Base-by-base conservation (phyloP, 2,113 vertebrate genomes). In the Apodemus sylvaticus region DNA sequence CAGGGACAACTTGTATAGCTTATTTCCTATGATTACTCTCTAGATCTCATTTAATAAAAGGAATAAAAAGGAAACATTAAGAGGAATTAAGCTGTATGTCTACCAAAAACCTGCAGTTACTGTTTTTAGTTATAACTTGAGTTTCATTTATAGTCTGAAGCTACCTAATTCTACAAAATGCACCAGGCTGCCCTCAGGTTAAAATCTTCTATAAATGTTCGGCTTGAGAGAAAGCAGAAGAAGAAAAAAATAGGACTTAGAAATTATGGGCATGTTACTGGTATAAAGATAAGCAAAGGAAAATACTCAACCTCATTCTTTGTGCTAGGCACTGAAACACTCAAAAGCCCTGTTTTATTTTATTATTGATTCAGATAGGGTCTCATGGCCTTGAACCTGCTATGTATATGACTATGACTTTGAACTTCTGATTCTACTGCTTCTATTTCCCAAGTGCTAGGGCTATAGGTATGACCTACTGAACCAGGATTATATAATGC, bases 121-220 rank as follows among this genome's bases (percentile, higher is more conserved):
- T 70, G 83, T 68, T 81, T 71, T 73, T 70, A 83, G 68, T 66
- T 73, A 58, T 39, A 79, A 26, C 60, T 55, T n/a, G 53, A 48
- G n/a, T 86, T 94, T 94, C 34, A 53, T 66, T 96, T 82, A 88
- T 20, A 71, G 42, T 81, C 70, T 7, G 68, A 53, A 94, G 90
- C 42, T 48, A 74, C 11, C 36, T 73, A 48, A 36, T 96, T 89
- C 71, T 77, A 64, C 42, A 66, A 64, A 71, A 83, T 78, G 31
- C 19, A n/a, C 62, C 64, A 74, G 64, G 78, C 2, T 83, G 14
- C 4, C 9, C 62, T 74, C 20, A 26, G 11, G 53, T 73, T 89
- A 60, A 83, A 62, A 62, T 85, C n/a, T 48, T 77, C 26, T 85
- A 64, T 42, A 85, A 64, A 85, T 85, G 39, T 85, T 85, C 64